Conservation (phyloP, 1,140 invertebrate genomes). For the Wiebesia pumilae region DNA sequence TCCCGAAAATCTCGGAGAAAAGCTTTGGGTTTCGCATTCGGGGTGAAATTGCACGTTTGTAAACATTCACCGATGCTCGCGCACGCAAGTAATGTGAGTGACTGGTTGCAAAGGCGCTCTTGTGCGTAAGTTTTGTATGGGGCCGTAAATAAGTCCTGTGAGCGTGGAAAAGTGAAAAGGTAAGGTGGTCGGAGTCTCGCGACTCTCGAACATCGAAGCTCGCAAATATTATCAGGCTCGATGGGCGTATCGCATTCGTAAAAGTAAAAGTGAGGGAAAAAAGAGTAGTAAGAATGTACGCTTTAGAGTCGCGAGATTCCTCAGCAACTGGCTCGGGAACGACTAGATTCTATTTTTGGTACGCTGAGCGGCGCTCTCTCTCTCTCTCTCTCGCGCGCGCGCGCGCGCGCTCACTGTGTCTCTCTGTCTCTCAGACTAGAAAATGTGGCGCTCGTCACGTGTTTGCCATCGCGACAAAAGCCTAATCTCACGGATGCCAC, state of each 20-base stretch:
- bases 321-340: not conserved
- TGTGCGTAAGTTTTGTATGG: no score
- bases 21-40: not conserved
- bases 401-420: no score
- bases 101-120: no score
- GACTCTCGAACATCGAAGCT: no score
- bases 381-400: not conserved
- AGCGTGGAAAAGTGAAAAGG: not conserved
- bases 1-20: constrained; percentile 24
- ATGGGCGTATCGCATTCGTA: not conserved
- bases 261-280: not conserved
- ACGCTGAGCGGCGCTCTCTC: not conserved
- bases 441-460: constrained; percentile 6
- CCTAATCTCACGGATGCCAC: not conserved
- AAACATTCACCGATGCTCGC: not conserved
- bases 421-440: no score
- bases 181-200: no score
- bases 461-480: constrained; percentile 12
- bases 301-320: not conserved
- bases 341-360: constrained; percentile 20
- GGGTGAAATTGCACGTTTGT: not conserved
- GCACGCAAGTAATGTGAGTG: no score
- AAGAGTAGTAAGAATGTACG: not conserved
- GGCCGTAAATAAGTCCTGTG: not conserved
- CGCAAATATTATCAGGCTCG: not conserved